Evolutionary conservation across 2,797 vertebrate genomes (phyloP).

Genomic region (Schizopygopsis pylzovi): DNA sequence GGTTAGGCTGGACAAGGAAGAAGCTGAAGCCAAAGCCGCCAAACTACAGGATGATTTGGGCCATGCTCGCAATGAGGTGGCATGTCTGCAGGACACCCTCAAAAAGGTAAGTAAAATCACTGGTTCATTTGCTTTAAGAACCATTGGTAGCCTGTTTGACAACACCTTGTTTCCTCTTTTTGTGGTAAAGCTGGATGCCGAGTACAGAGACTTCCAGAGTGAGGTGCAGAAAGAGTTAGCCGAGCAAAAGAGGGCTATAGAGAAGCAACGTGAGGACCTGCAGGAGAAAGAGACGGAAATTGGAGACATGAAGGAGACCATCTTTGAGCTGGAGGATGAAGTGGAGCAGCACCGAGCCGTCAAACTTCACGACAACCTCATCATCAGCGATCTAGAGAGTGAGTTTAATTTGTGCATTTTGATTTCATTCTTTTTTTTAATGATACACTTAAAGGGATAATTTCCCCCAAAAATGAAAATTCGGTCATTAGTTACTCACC

Average conservation of each 20-base stretch:
- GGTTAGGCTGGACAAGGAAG: conserved; percentile 90
- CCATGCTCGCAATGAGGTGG: conserved; percentile 84
- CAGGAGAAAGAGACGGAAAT: conserved; percentile 94
- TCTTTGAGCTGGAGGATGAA: conserved; percentile 97
- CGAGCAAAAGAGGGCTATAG: conserved; percentile 85
- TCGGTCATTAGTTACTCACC: too few relatives aligned
- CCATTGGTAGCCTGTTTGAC: neutral
- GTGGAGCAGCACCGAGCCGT: conserved; percentile 96
- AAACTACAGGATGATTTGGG: conserved; percentile 89
- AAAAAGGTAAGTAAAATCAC: conserved; percentile 81
- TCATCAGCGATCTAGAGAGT: conserved; percentile 96
- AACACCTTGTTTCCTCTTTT: conserved; percentile 27
- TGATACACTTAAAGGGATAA: neutral
- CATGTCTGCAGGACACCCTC: conserved; percentile 86
- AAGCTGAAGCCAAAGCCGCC: conserved; percentile 86
- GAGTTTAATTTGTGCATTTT: conserved; percentile 67
- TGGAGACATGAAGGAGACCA: conserved; percentile 96
- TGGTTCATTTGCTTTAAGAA: neutral
- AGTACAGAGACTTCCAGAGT: conserved; percentile 89
- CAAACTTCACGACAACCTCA: conserved; percentile 97
- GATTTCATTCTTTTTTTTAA: neutral
- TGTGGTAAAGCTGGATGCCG: conserved; percentile 84
- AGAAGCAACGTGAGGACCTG: conserved; percentile 87
- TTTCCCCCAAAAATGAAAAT: too few relatives aligned
- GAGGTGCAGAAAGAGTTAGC: conserved; percentile 91